Base-by-base conservation (phyloP, 2,888 invertebrate genomes). In the Drosophila mettleri region DNA sequence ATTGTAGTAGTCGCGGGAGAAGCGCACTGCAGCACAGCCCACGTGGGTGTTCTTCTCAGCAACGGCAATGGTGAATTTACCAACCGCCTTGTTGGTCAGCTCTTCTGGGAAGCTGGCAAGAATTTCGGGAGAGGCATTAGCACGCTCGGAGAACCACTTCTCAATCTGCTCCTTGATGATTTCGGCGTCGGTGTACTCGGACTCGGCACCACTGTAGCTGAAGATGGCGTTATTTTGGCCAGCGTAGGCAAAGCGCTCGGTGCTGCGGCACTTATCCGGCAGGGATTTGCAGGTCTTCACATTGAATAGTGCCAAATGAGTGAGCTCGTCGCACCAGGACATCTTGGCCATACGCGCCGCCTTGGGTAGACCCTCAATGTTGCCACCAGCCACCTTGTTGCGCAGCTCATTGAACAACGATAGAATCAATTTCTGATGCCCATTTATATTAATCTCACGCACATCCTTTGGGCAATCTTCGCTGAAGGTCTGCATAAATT, bases 261-360 rank as follows among this genome's bases (percentile, higher is more conserved):
- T 84, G 54, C 82, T 79, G 63, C 82, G 84, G 31, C 86, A 86
- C 27, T 79, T 79, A 29, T 84, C 84, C 0, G 76, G 65, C 43
- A 69, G 20, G 3, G 80, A 83, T 3, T 68, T 59, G 38, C 88
- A 88, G 12, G 82, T 86, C 41, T 68, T 70, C 2, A 83, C 88
- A 62, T 88, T 86, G 7, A 69, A 59, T 0, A 65, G 39, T 1
- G 86, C 88, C 54, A 86, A 20, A 6, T 74, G 59, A 20, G 86
- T 39, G 9, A 87, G 74, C 36, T 87, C 81, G 16, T 79, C 69
- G 53, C 78, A 76, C 86, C 88, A 86, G 34, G 70, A 67, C 83
- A 86, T 86, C 51, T 88, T 81, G 10, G 86, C 86, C 88, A 86
- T 87, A 6, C 83, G 88, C 3, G 68, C 16, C 1, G 86, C 86